Evolutionary conservation across 2,113 vertebrate species (phyloP), one percentile per base, ranked within the genome.

Genomic region (Myotis davidii): DNA sequence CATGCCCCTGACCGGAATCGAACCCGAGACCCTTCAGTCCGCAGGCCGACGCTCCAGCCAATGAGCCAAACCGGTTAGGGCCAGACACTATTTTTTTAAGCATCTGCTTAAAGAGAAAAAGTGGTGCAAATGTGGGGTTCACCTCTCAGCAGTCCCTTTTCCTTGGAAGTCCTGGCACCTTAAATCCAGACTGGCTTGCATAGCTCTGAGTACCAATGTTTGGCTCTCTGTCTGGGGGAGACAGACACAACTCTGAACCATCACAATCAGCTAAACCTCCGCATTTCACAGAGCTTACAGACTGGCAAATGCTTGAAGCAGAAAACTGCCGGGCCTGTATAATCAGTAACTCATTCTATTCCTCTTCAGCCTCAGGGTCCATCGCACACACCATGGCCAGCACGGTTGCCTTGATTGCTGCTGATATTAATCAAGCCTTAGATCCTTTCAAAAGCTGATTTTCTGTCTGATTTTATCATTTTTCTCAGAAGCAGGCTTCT

Each of bases 341-440:
- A 69, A 34, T 85, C 27, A 18, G 21, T 88, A 59, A 45, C 7
- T 52, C 5, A 16, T n/a, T 29, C 61, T n/a, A 29, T 13, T 48
- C 11, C 4, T 54, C 14, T 45, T 48, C 32, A 72, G 14, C 20
- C 6, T 85, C 61, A 56, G 56, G n/a, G 9, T 9, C 9, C 3
- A 16, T 27, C 11, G 17, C 18, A 25, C 48, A 42, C 5, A 11
- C 48, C 1, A n/a, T 0, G 6, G 2, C 16, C 16, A 32, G 42
- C 32, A 65, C 1, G 17, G 2, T 1, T 73, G 25, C 64, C 37
- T 84, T 48, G 8, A 37, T 27, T 10, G 2, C 20, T 61, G 13
- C 2, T 37, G 13, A 27, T 27, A 39, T 29, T 17, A 81, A 81
- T 59, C 78, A 81, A 27, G 52, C 23, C 48, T 74, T 21, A 50